A percentile compares a stretch with the other conserved stretches of the same genome.
Evolutionary conservation across 2,113 vertebrate species (phyloP).

Genomic region (Albula goreensis): DNA sequence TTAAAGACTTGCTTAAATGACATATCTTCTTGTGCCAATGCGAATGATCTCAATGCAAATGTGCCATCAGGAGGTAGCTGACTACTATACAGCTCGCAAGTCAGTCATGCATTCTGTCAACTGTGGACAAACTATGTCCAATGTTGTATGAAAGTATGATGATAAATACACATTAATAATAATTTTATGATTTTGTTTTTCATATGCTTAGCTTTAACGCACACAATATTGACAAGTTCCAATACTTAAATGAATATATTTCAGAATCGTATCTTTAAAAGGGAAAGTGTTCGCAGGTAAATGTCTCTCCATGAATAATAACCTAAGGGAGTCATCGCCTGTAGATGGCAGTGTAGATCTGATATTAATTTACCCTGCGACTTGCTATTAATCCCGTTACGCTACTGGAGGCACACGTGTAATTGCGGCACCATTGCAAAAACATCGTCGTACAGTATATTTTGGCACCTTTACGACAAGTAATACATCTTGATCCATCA

Average conservation of each 20-base stretch:
- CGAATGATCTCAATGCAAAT: too few species aligned
- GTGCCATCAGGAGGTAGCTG: too few species aligned
- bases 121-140: too few species aligned
- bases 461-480: slow-evolving; percentile 36
- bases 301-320: slow-evolving; percentile 12
- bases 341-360: slow-evolving; percentile 58
- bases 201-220: too few species aligned
- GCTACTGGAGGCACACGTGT: slow-evolving; percentile 41
- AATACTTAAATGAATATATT: not conserved
- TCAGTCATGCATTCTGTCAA: too few species aligned
- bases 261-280: not conserved
- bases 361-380: slow-evolving; percentile 35
- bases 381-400: slow-evolving; percentile 30
- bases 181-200: too few species aligned
- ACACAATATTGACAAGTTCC: too few species aligned
- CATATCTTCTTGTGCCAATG: too few species aligned
- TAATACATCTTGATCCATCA: not conserved
- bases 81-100: too few species aligned
- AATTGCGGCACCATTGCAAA: slow-evolving; percentile 40
- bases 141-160: too few species aligned
- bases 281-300: slow-evolving; percentile 6
- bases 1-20: not conserved
- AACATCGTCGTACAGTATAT: slow-evolving; percentile 36
- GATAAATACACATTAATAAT: too few species aligned
- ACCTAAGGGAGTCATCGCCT: slow-evolving; percentile 34